phyloP scores from a whole-genome alignment of 2,797 vertebrate genomes.

The Lagodon rhomboides region DNA sequence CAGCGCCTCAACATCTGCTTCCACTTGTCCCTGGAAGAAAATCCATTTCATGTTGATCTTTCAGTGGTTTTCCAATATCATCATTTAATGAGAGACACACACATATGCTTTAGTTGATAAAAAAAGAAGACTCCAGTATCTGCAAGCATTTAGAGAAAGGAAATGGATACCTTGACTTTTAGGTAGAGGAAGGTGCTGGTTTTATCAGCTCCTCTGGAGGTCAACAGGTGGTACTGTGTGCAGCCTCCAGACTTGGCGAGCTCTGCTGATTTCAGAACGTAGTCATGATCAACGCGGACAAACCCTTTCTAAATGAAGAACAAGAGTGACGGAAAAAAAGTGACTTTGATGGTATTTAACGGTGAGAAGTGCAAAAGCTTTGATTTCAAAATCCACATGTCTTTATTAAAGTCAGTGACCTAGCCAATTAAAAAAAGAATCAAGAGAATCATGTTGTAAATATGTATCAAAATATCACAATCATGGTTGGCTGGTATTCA shows the following conservation, averaged over 20 bases:
- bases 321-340: not conserved
- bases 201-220: slow-evolving; percentile 87
- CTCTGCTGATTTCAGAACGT: slow-evolving; percentile 91
- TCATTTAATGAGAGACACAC: not conserved
- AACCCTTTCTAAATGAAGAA: slow-evolving; percentile 87
- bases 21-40: slow-evolving; percentile 85
- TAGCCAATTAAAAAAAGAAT: not conserved
- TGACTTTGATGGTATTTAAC: not conserved
- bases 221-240: slow-evolving; percentile 90
- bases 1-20: slow-evolving; percentile 82
- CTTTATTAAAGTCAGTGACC: not conserved
- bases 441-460: not conserved
- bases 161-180: slow-evolving; percentile 83
- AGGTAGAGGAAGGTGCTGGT: slow-evolving; percentile 86
- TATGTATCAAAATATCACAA: not conserved
- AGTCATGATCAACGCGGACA: slow-evolving; percentile 92
- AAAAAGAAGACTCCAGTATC: not conserved
- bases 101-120: not conserved
- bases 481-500: too few species aligned
- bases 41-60: not conserved
- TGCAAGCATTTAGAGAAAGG: not conserved
- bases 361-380: not conserved
- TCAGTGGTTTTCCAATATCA: not conserved
- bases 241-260: slow-evolving; percentile 92
- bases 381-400: too few species aligned